Base-by-base conservation (phyloP, 2,888 invertebrate genomes). In the Orthosia gothica region DNA sequence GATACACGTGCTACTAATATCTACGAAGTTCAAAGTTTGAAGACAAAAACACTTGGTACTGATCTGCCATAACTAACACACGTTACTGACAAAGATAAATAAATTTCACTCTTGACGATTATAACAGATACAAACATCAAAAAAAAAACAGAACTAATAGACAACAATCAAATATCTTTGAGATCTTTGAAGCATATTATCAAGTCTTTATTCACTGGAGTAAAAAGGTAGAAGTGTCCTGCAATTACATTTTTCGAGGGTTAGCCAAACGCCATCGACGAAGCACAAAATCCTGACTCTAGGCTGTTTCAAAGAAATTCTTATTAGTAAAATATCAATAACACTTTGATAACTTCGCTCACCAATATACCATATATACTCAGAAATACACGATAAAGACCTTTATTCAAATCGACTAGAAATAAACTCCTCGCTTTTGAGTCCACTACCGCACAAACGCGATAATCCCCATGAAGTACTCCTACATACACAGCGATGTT, bases 401-500 rank as follows among this genome's bases (percentile, higher is more conserved):
- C 59, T 61, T 26, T 59, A 65, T 57, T 57, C 20, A 64, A 67
- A 63, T 57, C n/a, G 7, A 57, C 32, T 13, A 62, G 49, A 49
- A 50, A 58, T 13, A 52, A 47, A 26, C 26, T n/a, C 49, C n/a
- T 23, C 0, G 45, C 13, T 2, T 49, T 54, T 62, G 15, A 57
- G 47, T 32, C 20, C n/a, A 61, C 45, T 52, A 62, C 23, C n/a
- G 50, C 74, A 50, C 72, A 61, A 61, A 50, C 54, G 54, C 52
- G 20, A 58, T 73, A 70, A 65, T 75, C 80, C 66, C 61, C 49
- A 58, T 67, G 68, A 63, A 75, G 67, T 57, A 63, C 40, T 40
- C 40, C 40, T 40, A 40, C 72, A 62, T 68, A 76, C 79, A 54
- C 52, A 61, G 54, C 26, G 40, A 62, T 82, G 81, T 82, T 80